phyloP scores from a whole-genome alignment of 1,140 invertebrate genomes.

The Carcinoscorpius rotundicauda region DNA sequence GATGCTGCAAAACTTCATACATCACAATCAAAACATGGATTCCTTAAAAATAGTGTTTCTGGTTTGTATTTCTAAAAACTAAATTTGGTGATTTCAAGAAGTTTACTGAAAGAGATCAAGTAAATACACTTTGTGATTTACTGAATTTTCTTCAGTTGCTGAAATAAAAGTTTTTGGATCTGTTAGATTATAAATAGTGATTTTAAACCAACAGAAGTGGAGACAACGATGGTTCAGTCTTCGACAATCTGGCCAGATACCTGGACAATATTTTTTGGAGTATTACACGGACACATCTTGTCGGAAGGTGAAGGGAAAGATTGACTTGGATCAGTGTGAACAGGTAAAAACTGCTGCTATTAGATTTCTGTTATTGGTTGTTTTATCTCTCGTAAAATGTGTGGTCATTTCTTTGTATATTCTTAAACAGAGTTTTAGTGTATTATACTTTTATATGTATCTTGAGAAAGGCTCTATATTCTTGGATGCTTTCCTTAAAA shows the following conservation, averaged over 20 bases:
- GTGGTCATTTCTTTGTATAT: constrained; percentile 6
- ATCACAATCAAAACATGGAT: too few species aligned
- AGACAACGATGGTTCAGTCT: constrained; percentile 83
- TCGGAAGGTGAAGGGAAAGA: constrained; percentile 74
- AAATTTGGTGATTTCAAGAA: not conserved
- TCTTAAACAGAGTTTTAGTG: constrained; percentile 3
- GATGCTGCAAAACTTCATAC: too few species aligned
- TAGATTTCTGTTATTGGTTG: not conserved
- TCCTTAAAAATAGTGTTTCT: not conserved
- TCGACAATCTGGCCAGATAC: constrained; percentile 73
- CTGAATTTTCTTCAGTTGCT: too few species aligned
- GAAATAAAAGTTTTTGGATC: too few species aligned
- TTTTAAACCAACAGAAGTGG: constrained; percentile 58
- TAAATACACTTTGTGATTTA: too few species aligned
- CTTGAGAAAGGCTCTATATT: too few species aligned
- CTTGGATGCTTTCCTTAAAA: too few species aligned
- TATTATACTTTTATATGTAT: not conserved
- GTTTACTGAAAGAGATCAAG: constrained; percentile 2
- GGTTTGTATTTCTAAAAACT: not conserved
- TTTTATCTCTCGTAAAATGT: not conserved
- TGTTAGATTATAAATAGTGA: too few species aligned
- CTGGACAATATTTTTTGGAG: constrained; percentile 82
- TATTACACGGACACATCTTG: constrained; percentile 82
- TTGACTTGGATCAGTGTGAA: constrained; percentile 89
- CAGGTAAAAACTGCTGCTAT: constrained; percentile 46